phyloP scores from a whole-genome alignment of 2,797 vertebrate species.

The Phataginus tetradactyla region DNA sequence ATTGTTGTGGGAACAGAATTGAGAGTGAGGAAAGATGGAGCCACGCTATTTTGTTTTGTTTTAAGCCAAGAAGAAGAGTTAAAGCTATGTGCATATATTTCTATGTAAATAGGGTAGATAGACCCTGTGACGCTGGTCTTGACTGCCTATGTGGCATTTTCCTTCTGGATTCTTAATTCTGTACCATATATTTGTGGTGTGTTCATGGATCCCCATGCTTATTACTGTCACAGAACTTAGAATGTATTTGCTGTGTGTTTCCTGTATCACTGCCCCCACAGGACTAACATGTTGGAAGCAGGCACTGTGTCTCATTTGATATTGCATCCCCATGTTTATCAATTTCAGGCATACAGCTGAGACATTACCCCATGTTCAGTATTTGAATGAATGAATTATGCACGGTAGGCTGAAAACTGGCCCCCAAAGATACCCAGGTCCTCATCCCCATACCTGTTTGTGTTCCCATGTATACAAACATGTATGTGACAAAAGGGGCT shows the following conservation, averaged over 20 bases:
- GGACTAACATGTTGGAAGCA: neutral
- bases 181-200: neutral
- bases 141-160: neutral
- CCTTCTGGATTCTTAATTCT: neutral
- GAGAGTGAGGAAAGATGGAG: too few relatives aligned
- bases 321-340: neutral
- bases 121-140: neutral
- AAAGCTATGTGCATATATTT: neutral
- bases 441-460: neutral
- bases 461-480: neutral
- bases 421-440: neutral
- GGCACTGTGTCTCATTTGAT: neutral
- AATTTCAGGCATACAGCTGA: neutral
- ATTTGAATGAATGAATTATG: neutral
- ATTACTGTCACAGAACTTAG: neutral
- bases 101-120: neutral
- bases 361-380: accelerated
- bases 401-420: neutral
- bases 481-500: neutral
- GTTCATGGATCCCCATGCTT: neutral
- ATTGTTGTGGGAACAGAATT: neutral
- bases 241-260: neutral
- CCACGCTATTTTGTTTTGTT: neutral
- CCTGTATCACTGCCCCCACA: neutral
- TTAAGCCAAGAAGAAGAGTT: neutral